Evolutionary conservation across 2,888 invertebrate genomes (phyloP).

Genomic region (Liposcelis brunnea): DNA sequence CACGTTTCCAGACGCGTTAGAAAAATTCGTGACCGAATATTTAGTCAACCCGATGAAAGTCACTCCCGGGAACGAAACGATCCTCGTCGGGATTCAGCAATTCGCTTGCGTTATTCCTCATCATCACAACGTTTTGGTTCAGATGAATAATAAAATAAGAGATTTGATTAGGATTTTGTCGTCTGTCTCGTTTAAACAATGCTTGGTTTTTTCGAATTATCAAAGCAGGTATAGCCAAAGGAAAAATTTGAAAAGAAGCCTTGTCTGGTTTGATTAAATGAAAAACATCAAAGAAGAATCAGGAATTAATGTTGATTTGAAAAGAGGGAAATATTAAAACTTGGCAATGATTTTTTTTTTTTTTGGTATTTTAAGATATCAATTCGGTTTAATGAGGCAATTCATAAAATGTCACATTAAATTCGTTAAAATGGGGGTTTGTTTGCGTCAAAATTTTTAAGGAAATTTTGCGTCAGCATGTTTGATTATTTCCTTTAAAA

Average conservation of each 20-base stretch:
- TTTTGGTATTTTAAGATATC: too few relatives aligned
- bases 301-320: too few relatives aligned
- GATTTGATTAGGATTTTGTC: conserved; percentile 49
- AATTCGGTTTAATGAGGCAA: too few relatives aligned
- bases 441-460: not conserved
- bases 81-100: conserved; percentile 70
- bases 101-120: conserved; percentile 44
- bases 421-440: not conserved
- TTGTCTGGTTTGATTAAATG: too few relatives aligned
- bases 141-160: conserved; percentile 46
- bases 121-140: conserved; percentile 43
- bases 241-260: conserved; percentile 8
- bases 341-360: conserved; percentile 1
- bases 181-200: conserved; percentile 66
- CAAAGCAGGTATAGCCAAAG: conserved; percentile 39
- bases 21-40: conserved; percentile 49
- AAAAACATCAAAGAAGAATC: too few relatives aligned
- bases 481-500: too few relatives aligned
- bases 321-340: too few relatives aligned
- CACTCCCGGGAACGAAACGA: conserved; percentile 47
- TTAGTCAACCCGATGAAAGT: conserved; percentile 64
- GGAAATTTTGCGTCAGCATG: not conserved
- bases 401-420: conserved; percentile 2
- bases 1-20: conserved; percentile 66
- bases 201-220: conserved; percentile 79